phyloP scores from a whole-genome alignment of 2,888 invertebrate genomes.

The Tiphia femorata region DNA sequence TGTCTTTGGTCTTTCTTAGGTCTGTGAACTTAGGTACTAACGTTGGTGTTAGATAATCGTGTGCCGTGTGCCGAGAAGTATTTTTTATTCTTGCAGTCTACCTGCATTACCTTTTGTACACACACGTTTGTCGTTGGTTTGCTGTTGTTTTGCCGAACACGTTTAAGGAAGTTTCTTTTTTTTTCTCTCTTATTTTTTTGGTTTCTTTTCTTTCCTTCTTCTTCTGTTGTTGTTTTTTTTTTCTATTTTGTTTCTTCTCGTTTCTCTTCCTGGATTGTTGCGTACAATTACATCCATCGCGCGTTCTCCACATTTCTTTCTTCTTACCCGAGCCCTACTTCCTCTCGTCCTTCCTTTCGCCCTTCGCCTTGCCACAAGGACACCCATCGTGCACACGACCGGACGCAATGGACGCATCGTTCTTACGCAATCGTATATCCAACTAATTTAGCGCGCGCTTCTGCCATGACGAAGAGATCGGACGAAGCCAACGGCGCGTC shows the following conservation, averaged over 20 bases:
- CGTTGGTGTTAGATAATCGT: conserved; percentile 69
- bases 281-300: conserved; percentile 4
- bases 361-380: neutral
- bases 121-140: conserved; percentile 68
- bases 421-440: neutral
- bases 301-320: conserved; percentile 5
- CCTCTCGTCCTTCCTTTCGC: neutral
- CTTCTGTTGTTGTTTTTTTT: conserved; percentile 52
- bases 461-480: neutral
- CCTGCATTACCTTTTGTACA: conserved; percentile 50
- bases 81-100: conserved; percentile 49
- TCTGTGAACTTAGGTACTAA: conserved; percentile 63
- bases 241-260: too few relatives aligned
- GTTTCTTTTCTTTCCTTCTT: conserved; percentile 44
- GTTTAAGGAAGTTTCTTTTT: conserved; percentile 47
- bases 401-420: neutral
- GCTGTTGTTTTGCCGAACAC: conserved; percentile 63
- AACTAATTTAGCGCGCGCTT: neutral
- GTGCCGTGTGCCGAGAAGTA: conserved; percentile 68
- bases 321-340: conserved; percentile 4
- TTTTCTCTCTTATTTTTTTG: conserved; percentile 45
- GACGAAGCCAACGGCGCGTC: neutral
- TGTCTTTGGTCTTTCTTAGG: conserved; percentile 19
- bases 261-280: conserved; percentile 17
- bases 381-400: neutral